Percentiles rank a stretch among this genome's conserved stretches.
Evolutionary conservation across 2,888 invertebrate genomes (phyloP).

Genomic region (Pandemis corylana): DNA sequence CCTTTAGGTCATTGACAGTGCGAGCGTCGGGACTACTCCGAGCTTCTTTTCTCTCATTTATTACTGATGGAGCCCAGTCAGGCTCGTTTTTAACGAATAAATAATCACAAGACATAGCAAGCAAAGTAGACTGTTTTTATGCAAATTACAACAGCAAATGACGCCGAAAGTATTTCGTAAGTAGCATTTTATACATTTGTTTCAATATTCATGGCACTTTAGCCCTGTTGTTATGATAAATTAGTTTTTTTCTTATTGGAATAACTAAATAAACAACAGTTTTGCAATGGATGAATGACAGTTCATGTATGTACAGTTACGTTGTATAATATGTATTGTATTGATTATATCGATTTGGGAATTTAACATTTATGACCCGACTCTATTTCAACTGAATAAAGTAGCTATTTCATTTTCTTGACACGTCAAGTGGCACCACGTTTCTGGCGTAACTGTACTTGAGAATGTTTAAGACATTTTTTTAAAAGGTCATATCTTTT

Average conservation of each 20-base stretch:
- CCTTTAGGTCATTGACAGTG: background rate
- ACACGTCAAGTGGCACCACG: background rate
- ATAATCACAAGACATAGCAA: background rate
- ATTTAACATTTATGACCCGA: background rate
- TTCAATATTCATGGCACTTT: background rate
- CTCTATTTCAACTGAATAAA: background rate
- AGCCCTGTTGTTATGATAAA: background rate
- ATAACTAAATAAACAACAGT: background rate
- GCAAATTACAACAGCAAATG: background rate
- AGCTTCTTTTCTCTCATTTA: background rate
- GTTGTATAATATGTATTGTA: background rate
- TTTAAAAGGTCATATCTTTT: background rate
- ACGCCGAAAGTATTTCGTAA: background rate
- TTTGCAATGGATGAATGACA: background rate
- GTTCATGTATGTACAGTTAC: background rate
- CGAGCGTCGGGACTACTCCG: background rate
- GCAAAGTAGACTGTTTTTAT: background rate
- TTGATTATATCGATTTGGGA: background rate
- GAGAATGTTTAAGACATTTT: background rate
- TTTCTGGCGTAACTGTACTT: background rate
- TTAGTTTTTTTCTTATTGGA: background rate
- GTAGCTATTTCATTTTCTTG: background rate
- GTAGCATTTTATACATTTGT: background rate
- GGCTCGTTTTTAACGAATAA: background rate
- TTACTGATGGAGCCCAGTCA: background rate